Evolutionary conservation across 1,140 invertebrate species (phyloP).

Genomic region (Pachyrhynchus sulphureomaculatus): DNA sequence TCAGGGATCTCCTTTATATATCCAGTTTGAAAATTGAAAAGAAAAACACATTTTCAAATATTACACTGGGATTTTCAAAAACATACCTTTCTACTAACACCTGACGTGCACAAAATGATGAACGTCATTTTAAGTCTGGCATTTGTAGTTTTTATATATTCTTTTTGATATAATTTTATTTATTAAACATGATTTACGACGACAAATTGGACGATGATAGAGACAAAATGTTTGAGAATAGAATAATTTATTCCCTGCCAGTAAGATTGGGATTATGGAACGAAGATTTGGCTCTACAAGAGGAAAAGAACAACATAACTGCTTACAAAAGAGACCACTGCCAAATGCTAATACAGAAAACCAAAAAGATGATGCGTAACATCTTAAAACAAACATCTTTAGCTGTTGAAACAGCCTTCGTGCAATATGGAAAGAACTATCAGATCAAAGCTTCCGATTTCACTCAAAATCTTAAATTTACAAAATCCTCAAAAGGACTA

Average conservation of each 20-base stretch:
- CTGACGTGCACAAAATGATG: no score
- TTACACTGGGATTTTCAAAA: no score
- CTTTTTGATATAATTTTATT: no score
- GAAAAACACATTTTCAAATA: no score
- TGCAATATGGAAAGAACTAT: conserved; percentile 41
- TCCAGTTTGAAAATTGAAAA: no score
- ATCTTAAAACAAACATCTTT: conserved; percentile 37
- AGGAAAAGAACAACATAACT: conserved; percentile 38
- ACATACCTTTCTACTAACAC: no score
- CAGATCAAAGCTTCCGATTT: conserved; percentile 43
- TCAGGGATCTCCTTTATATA: no score
- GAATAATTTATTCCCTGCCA: conserved; percentile 42
- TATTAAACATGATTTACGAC: conserved; percentile 13
- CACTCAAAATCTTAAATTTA: conserved; percentile 7
- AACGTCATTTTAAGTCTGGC: no score
- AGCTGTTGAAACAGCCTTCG: conserved; percentile 30
- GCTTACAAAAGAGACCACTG: conserved; percentile 45
- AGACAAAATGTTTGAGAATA: conserved; percentile 37
- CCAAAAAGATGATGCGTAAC: conserved; percentile 45
- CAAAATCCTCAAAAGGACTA: conserved; percentile 34
- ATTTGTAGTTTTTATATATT: no score
- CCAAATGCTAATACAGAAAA: conserved; percentile 45
- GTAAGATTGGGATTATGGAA: conserved; percentile 45
- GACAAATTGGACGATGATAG: conserved; percentile 31
- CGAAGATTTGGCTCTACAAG: conserved; percentile 41